Evolutionary conservation across 2,113 vertebrate species (phyloP), one percentile per base, ranked within the genome.

Genomic region (Elaphurus davidianus): DNA sequence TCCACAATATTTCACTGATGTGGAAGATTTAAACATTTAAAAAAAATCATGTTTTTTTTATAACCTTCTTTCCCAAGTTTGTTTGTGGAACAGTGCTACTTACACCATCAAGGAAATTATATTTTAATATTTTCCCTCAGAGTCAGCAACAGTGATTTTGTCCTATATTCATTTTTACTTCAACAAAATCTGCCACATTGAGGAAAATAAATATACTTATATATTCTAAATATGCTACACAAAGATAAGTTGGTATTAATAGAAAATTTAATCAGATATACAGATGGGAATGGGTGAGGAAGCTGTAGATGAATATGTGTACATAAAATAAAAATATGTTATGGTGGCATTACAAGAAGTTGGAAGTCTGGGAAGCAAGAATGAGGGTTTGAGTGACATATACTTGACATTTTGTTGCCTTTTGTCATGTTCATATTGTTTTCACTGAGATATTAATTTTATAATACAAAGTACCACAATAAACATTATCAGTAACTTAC

Each of bases 161-260:
- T 54, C 60, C 64, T 60, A 36, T 62, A 47, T 87, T 92, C 12
- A 90, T 71, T 97, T 96, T 94, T 50, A 97, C n/a, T 90, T 47
- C 25, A 30, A 52, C 10, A 8, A 91, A 89, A 74, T 7, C 6
- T 57, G 28, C 19, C 33, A 94, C n/a, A 88, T 0, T 96, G 50
- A 89, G 93, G 21, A 88, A 90, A 92, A 83, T 60, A 88, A 62
- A 47, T 27, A 40, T 84, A 54, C 85, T 33, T 91, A 90, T 13
- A 95, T 45, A 55, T 52, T 86, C 8, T 83, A n/a, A 89, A 57
- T 15, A 95, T 71, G 15, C 23, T 55, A 64, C 81, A 40, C 64
- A 90, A 95, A 94, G 4, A 33, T 55, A 93, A 67, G 27, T 59
- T 79, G 55, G 25, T 93, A 47, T 23, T 43, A 84, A 90, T n/a